Evolutionary conservation across 2,113 vertebrate genomes (phyloP), one percentile per base, ranked within the genome.

Genomic region (Catharus minimus): DNA sequence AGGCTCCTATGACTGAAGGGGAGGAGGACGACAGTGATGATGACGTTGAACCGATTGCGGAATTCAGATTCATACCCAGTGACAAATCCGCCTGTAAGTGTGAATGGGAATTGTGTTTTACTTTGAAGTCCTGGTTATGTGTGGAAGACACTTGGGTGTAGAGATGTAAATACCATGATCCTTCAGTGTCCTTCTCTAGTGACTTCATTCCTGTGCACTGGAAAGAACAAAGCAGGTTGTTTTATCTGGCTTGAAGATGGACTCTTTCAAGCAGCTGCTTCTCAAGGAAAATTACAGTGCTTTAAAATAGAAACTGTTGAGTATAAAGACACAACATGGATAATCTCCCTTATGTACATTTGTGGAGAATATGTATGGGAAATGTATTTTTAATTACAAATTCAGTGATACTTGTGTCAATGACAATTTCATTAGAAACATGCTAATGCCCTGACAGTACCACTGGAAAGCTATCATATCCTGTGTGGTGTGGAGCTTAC

Each of bases 1-100:
- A 98, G 61, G 94, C 96, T 7, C 97, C 98, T 60, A 96, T 98
- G 97, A 92, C 95, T 17, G 97, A 97, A 43, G 97, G 97, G 39
- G 98, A 97, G 16, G 97, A 96, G 22, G 95, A 96, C 1, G 95
- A 95, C 4, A 98, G 97, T 0, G 98, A 98, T 21, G 97, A 98
- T 0, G 98, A 98, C 4, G 20, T 58, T 8, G 98, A 98, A 36
- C 95, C 93, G 2, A 99, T 99, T 96, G 98, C 99, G 2, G 99
- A 99, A 92, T 98, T 99, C 93, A 96, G 99, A 92, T 99, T 99
- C 79, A 98, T 99, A 32, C 99, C 99, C 10, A 97, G 96, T 1
- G 98, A 99, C 96, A 99, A 99, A 90, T 97, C 98, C 21, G 98
- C 99, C 58, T 94, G 99, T 99, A 96, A 98, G 99, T 98, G 47